Conservation (phyloP, 2,797 vertebrate species). For the Brachyrhaphis roseni region DNA sequence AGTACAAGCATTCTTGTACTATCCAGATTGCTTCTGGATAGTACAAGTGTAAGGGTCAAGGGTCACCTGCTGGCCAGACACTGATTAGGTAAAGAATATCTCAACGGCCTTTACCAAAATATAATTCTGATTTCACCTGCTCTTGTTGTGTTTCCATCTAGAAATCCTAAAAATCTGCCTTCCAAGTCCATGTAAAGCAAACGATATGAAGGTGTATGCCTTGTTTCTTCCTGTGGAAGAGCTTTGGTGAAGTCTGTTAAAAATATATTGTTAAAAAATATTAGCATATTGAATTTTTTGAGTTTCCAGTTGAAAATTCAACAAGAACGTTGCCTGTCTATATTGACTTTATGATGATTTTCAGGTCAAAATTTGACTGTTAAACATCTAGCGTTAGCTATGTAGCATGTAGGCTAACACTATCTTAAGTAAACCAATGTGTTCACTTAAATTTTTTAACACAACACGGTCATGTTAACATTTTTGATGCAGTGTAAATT, state of each 20-base stretch:
- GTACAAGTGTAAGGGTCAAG: neutral
- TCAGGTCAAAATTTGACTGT: neutral
- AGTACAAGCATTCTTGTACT: no score
- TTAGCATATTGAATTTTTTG: neutral
- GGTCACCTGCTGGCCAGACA: neutral
- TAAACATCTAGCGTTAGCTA: neutral
- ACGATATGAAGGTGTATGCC: neutral
- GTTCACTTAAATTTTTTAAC: neutral
- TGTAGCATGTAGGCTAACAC: neutral
- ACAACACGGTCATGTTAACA: neutral
- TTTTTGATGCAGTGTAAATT: neutral
- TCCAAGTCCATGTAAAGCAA: neutral
- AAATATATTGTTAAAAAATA: neutral
- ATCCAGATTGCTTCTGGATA: neutral
- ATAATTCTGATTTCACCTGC: neutral
- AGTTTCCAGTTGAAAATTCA: neutral
- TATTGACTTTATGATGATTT: neutral
- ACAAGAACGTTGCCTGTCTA: neutral
- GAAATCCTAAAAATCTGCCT: neutral
- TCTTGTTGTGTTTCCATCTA: neutral
- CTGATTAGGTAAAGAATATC: neutral
- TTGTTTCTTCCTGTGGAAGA: neutral
- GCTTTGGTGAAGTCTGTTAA: neutral
- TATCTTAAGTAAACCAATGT: neutral
- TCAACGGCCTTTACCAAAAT: neutral